Evolutionary conservation across 2,888 invertebrate species (phyloP), one percentile per base, ranked within the genome.

Genomic region (Geotrupes spiniger): DNA sequence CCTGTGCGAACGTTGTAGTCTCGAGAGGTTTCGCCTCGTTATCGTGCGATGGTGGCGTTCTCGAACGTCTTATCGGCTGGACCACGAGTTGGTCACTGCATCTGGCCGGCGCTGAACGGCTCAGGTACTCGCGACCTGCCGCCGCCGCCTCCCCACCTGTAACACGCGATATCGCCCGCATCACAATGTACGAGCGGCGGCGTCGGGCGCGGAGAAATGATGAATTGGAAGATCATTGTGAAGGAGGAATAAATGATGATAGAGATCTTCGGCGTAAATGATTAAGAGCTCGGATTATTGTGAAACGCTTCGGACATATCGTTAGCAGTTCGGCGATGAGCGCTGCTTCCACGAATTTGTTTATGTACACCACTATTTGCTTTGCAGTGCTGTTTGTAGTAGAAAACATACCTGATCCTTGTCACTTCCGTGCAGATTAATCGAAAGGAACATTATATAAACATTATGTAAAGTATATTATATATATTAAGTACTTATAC

Each of bases 181-280:
- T 40, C 61, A 54, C 57, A 59, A 60, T 61, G 58, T 57, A 60
- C 58, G 21, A 21, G 21, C 21, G 21, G 21, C 21, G 21, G 63
- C 63, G 64, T 63, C 62, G 60, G 60, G 57, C 60, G 64, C 55
- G 61, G 53, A 61, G 63, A 64, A 62, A 66, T 67, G 67, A 68
- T 68, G 66, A 65, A 67, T 68, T 60, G 64, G 62, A 59, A 57
- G 63, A 60, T 57, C 57, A 50, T 58, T 60, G 63, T 60, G 63
- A 65, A 64, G 65, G 65, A 60, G 65, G 65, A 66, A 65, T 66
- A 65, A 65, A 65, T 62, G 63, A 60, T 56, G 64, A 64, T 63
- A 62, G 58, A 63, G 64, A 66, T 66, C 64, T 65, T 59, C 57
- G 49, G 57, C 50, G 60, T 57, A 57, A 63, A 45, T 46, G 63